Percentiles rank a stretch among this genome's conserved stretches.
phyloP scores from a whole-genome alignment of 2,888 invertebrate genomes.

The Ormyrus rosae region DNA sequence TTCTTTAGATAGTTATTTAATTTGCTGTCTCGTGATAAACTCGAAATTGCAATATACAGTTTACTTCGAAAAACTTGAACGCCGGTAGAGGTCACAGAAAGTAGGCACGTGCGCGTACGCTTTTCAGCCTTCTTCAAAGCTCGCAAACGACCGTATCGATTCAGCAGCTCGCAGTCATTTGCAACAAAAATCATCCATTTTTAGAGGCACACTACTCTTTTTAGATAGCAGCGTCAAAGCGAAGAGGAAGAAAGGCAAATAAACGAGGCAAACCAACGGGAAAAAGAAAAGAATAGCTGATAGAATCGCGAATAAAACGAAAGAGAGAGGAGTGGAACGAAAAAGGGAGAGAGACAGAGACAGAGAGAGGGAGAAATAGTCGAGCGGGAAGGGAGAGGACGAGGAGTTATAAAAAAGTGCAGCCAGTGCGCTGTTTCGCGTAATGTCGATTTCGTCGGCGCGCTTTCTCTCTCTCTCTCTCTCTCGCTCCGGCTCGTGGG shows the following conservation, averaged over 20 bases:
- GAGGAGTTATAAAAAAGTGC: conserved; percentile 10
- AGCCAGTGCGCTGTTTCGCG: conserved; percentile 12
- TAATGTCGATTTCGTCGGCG: conserved; percentile 39
- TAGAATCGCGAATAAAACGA: conserved; percentile 17
- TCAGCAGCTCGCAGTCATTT: conserved; percentile 2
- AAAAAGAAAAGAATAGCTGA: conserved; percentile 23
- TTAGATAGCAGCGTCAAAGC: not conserved
- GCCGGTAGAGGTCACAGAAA: too few relatives aligned
- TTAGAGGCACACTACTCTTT: conserved; percentile 5
- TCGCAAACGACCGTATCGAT: conserved; percentile 20
- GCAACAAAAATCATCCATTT: conserved; percentile 20
- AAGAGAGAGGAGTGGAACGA: not conserved
- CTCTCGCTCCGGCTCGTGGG: not conserved
- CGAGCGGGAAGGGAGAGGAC: not conserved
- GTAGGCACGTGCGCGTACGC: not conserved
- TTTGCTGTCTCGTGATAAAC: too few relatives aligned
- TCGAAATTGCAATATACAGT: too few relatives aligned
- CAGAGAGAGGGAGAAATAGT: not conserved
- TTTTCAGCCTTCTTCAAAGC: not conserved
- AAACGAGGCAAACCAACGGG: not conserved
- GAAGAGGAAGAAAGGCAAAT: conserved; percentile 1
- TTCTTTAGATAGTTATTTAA: too few relatives aligned
- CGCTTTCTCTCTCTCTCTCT: not conserved
- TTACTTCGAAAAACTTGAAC: too few relatives aligned
- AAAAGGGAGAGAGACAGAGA: not conserved